phyloP scores from a whole-genome alignment of 2,888 invertebrate species.

The Disparrhopalites patrizii region DNA sequence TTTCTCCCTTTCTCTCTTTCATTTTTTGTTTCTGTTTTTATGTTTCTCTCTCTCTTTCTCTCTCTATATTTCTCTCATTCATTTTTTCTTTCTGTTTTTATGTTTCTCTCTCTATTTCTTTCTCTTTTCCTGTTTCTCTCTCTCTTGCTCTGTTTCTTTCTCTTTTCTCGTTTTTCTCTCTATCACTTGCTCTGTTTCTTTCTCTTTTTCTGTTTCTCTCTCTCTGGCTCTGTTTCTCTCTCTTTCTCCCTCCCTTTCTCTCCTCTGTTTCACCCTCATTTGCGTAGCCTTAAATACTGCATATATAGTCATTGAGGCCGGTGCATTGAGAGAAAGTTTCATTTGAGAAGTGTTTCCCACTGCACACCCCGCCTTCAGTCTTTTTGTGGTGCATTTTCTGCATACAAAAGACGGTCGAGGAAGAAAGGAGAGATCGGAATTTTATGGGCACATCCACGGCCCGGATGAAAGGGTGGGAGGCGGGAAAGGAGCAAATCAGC shows the following conservation, averaged over 20 bases:
- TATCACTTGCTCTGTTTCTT: not conserved
- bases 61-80: not conserved
- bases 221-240: not conserved
- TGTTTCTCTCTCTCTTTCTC: not conserved
- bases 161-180: not conserved
- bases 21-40: not conserved
- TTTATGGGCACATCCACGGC: no score
- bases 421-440: slow-evolving; percentile 2
- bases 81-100: not conserved
- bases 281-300: not conserved
- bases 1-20: not conserved
- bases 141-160: not conserved
- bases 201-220: not conserved
- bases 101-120: not conserved
- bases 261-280: not conserved
- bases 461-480: not conserved
- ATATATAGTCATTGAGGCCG: no score
- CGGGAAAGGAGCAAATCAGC: slow-evolving; percentile 3
- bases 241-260: not conserved
- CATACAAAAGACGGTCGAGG: slow-evolving; percentile 12
- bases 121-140: no score
- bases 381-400: not conserved
- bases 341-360: no score
- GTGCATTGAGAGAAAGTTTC: no score
- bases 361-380: no score